Evolutionary conservation across 2,888 invertebrate genomes (phyloP).

Genomic region (Omphaloscelis lunosa): DNA sequence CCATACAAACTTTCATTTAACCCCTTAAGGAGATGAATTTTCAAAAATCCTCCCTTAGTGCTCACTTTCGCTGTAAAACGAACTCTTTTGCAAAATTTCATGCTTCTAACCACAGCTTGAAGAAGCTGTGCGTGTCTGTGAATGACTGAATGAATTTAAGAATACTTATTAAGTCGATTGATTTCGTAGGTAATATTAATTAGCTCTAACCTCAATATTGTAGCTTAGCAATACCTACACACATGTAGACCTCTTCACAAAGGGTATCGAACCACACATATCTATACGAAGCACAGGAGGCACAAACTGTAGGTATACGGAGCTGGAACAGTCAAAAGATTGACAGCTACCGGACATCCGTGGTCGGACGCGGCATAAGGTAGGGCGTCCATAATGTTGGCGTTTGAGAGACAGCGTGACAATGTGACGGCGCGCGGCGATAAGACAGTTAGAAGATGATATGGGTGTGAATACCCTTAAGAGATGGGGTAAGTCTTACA

Average conservation of each 20-base stretch:
- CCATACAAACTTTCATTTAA: too few relatives aligned
- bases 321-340: constrained; percentile 72
- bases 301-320: constrained; percentile 53
- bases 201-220: not conserved
- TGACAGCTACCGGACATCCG: constrained; percentile 77
- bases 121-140: too few relatives aligned
- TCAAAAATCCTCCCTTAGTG: too few relatives aligned
- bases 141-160: too few relatives aligned
- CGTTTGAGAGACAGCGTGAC: constrained; percentile 46
- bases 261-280: constrained; percentile 43
- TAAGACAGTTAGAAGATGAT: constrained; percentile 42
- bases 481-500: constrained; percentile 3
- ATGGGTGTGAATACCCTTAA: constrained; percentile 14
- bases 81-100: too few relatives aligned
- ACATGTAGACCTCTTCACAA: constrained; percentile 16
- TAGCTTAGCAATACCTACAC: not conserved
- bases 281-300: not conserved
- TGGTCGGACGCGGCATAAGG: constrained; percentile 64
- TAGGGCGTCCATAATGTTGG: constrained; percentile 68
- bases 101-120: too few relatives aligned
- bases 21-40: too few relatives aligned
- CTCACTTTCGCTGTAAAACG: too few relatives aligned
- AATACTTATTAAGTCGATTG: too few relatives aligned
- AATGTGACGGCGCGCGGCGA: constrained; percentile 38
- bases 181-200: not conserved